Evolutionary conservation across 1,140 invertebrate species (phyloP).

Genomic region (Leguminivora glycinivorella): DNA sequence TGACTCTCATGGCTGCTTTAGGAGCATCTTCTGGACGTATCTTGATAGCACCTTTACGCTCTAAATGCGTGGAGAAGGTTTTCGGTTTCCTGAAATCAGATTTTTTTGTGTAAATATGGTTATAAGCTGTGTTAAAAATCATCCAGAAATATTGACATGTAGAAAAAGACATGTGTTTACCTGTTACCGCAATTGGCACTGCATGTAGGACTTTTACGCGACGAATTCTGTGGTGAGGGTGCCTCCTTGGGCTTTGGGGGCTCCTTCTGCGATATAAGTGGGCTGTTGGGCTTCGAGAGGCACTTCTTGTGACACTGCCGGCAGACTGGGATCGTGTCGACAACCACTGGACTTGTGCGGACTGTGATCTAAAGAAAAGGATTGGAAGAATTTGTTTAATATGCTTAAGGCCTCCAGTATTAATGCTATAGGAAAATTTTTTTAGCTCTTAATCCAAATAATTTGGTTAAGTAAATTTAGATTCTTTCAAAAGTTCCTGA

Average conservation of each 20-base stretch:
- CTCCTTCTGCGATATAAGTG: slow-evolving; percentile 72
- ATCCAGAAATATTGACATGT: too few relatives aligned
- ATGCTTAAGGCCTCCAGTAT: too few relatives aligned
- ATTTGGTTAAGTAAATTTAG: too few relatives aligned
- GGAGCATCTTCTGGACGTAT: slow-evolving; percentile 72
- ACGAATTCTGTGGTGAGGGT: slow-evolving; percentile 66
- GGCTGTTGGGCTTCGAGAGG: slow-evolving; percentile 79
- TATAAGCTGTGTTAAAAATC: too few relatives aligned
- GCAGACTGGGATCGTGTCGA: slow-evolving; percentile 84
- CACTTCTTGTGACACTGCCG: slow-evolving; percentile 87
- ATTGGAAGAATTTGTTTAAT: too few relatives aligned
- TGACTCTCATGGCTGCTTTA: slow-evolving; percentile 69
- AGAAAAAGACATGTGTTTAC: neutral
- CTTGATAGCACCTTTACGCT: slow-evolving; percentile 73
- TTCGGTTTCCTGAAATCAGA: slow-evolving; percentile 51
- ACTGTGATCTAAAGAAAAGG: slow-evolving; percentile 81
- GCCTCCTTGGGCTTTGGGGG: slow-evolving; percentile 60
- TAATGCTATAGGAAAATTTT: too few relatives aligned
- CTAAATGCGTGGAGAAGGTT: slow-evolving; percentile 60
- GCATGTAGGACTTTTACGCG: slow-evolving; percentile 67
- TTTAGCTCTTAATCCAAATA: too few relatives aligned
- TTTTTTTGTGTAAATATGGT: too few relatives aligned
- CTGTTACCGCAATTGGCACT: slow-evolving; percentile 65
- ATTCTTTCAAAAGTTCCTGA: too few relatives aligned
- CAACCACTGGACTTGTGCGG: slow-evolving; percentile 82